Base-by-base conservation (phyloP, 2,797 vertebrate genomes). In the Amblyopsis hoosieri region DNA sequence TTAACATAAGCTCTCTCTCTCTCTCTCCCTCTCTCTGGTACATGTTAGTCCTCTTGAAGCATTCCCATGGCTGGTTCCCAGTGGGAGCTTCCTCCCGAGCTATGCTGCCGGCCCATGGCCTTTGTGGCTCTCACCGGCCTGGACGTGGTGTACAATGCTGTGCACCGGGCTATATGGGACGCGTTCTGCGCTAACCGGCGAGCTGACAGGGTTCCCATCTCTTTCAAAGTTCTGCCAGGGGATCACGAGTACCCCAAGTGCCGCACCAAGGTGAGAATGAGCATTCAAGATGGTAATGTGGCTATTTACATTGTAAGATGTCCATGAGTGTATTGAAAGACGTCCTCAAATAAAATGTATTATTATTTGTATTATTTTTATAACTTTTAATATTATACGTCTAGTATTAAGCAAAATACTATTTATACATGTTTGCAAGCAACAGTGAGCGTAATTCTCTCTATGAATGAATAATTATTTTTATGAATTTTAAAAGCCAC, bases 171-270 rank as follows among this genome's bases (percentile, higher is more conserved):
- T 33, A 97, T 99, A 58, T 99, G 97, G 97, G 97, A 99, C 12
- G 95, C 97, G 45, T 99, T 99, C 89, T 98, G 96, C 71, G 95
- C 94, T 69, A 99, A 99, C 84, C 93, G 97, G 11, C 91, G 97
- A 1, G 96, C 97, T n/a, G 97, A 99, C 87, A 87, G 97, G 64
- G 97, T 99, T 46, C 97, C 97, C 1, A 97, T 99, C 87, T 99
- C 97, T 42, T 99, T 99, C 79, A 99, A 99, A 90, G 95, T 99
- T 48, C 94, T 99, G 5, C 93, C 96, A 12, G 97, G 97, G 66
- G 97, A 99, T 79, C 96, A 99, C 0, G 97, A 99, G 73, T 99
- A 97, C 84, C 97, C 97, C 29, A 99, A 99, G 80, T 99, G 97
- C 88, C 93, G 96, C 75, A 94, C 95, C 56, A 99, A 99, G 95